Base-by-base conservation (phyloP, 2,888 invertebrate genomes). In the Chrysopilus asiliformis region DNA sequence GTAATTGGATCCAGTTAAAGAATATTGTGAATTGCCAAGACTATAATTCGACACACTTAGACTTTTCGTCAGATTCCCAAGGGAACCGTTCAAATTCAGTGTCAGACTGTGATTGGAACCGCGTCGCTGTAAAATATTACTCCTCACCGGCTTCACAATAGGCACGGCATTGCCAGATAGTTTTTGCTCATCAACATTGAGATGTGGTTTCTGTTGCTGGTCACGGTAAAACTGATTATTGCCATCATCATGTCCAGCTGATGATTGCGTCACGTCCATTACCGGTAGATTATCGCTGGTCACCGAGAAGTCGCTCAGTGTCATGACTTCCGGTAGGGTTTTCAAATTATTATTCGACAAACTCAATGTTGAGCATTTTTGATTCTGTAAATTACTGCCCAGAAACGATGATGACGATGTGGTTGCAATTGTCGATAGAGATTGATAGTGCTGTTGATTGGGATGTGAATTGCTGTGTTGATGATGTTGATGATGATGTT, bases 321-420 rank as follows among this genome's bases (percentile, higher is more conserved):
- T 76, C 45, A 77, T 71, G 1, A 78, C 73, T 65, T 79, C 79
- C 0, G 79, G 79, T 26, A 79, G 53, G 0, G 79, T 79, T 57
- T 79, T 79, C 27, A 79, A 59, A 47, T 79, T 79, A 20, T 77
- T 78, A 49, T 75, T 77, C 1, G 78, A 78, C 6, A 76, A 72
- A 49, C 74, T 76, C 24, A 70, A 56, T 53, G 72, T 74, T 12
- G 22, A 41, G 19, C 71, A 74, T 40, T 74, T 74, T 49, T 74
- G 74, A 43, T 69, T 70, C 35, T 70, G 63, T 40, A 75, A 55
- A 56, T 73, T 76, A 3, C 72, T 68, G 14, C 68, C 70, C 10
- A 69, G 49, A 15, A 48, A 34, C 29, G 39, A 44, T 22, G 45
- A 41, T 20, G 44, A 43, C 31, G 36, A 22, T 8, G 40, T 20